Evolutionary conservation across 2,888 invertebrate species (phyloP).

Genomic region (Dromius quadrimaculatus): DNA sequence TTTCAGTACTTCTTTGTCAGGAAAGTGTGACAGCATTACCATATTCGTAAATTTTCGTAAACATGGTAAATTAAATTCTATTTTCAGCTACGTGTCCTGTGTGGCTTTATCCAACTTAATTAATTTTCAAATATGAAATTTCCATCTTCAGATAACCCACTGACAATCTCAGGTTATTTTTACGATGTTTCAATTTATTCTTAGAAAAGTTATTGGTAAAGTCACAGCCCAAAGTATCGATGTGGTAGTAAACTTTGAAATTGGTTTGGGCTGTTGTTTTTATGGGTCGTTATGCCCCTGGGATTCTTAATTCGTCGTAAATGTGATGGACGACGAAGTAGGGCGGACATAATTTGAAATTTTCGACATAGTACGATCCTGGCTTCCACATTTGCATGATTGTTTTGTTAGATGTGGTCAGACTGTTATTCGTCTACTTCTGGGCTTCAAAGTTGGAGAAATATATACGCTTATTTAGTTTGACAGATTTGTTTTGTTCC

Average conservation of each 20-base stretch:
- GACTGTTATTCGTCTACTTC: too few species aligned
- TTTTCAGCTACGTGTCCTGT: background rate
- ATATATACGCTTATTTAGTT: too few species aligned
- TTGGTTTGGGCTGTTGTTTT: background rate
- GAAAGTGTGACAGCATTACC: too few species aligned
- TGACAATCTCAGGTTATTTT: too few species aligned
- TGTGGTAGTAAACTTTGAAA: background rate
- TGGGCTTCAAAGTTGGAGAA: too few species aligned
- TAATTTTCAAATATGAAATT: constrained; percentile 19
- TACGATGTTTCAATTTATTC: too few species aligned
- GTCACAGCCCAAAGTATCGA: background rate
- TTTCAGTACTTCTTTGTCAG: too few species aligned
- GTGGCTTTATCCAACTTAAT: constrained; percentile 13
- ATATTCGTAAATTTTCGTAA: too few species aligned
- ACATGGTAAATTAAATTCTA: constrained; percentile 29
- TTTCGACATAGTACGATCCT: too few species aligned
- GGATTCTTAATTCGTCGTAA: background rate
- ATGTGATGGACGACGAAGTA: background rate
- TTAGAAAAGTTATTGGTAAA: background rate
- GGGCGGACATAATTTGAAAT: background rate
- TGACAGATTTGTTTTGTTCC: constrained; percentile 26
- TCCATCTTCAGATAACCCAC: constrained; percentile 15
- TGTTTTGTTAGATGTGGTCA: too few species aligned
- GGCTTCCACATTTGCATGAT: too few species aligned
- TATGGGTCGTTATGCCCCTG: background rate